A percentile compares a stretch with the other conserved stretches of the same genome.
Conservation (phyloP, 2,113 vertebrate species). For the Lampris incognitus region DNA sequence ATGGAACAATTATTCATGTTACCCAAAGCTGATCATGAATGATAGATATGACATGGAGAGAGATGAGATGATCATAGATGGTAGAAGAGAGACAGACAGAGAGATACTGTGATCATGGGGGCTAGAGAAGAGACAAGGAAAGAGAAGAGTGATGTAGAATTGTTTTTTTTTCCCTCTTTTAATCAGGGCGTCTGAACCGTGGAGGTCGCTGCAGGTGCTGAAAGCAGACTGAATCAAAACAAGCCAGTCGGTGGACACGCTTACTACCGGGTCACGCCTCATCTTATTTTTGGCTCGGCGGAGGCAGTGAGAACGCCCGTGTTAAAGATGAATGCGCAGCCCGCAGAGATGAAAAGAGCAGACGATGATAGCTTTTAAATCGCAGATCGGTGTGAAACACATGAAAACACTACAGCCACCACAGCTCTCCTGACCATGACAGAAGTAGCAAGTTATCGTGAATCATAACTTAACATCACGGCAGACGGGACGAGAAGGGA, state of each 20-base stretch:
- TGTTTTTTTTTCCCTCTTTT: too few relatives aligned
- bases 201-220: background rate
- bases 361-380: slow-evolving; percentile 3
- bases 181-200: too few relatives aligned
- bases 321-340: background rate
- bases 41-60: too few relatives aligned
- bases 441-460: background rate
- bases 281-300: background rate
- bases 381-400: background rate
- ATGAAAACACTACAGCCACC: background rate
- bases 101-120: too few relatives aligned
- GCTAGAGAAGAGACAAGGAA: too few relatives aligned
- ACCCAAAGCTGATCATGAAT: too few relatives aligned
- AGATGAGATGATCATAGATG: too few relatives aligned
- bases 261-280: background rate
- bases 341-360: background rate
- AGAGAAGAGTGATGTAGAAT: too few relatives aligned
- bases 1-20: too few relatives aligned
- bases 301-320: background rate
- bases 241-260: background rate
- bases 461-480: background rate
- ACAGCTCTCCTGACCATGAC: background rate
- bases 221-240: slow-evolving; percentile 1
- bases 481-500: too few relatives aligned
- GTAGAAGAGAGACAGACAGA: too few relatives aligned